Evolutionary conservation across 2,113 vertebrate genomes (phyloP), one percentile per base, ranked within the genome.

Genomic region (Dunckerocampus dactyliophorus): DNA sequence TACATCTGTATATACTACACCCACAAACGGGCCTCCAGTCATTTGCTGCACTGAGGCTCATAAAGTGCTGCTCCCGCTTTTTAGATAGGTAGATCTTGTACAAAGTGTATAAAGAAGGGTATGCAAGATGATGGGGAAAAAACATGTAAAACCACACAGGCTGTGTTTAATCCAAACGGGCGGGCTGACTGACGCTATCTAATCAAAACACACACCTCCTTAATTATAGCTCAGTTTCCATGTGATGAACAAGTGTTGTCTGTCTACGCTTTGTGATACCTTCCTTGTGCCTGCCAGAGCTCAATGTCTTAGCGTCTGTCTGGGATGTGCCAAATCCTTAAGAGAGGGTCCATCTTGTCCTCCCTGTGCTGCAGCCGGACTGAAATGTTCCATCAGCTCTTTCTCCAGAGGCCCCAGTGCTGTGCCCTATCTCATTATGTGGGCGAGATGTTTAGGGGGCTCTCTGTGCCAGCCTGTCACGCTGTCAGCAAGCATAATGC

Each of bases 351-450:
- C 72, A 42, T 69, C 52, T 50, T 59, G 63, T 69, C 71, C 70
- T 81, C 77, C 60, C 71, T 57, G 76, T 73, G 62, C 79, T 63
- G 56, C 69, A 73, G 19, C 15, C 65, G 64, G 69, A 71, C 67
- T 81, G 85, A 85, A 80, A 82, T 55, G 51, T 76, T 69, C 57
- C 57, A 56, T 31, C 64, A 65, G 48, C 71, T 69, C 82, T 80
- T 59, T 79, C 79, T 65, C 64, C 28, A 50, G 56, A 76, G 71
- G 53, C 72, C 71, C 53, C 65, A 65, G 20, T 20, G 77, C 69
- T 81, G 80, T 85, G 81, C 68, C 77, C 85, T 69, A 78, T 85
- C 89, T 90, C 85, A 86, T 91, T 88, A 91, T 79, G 72, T 78
- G 76, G 81, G 78, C 56, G 76, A 87, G 75, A 79, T 86, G 83